Conservation (phyloP, 2,888 invertebrate genomes). For the Ophion ventricosus region DNA sequence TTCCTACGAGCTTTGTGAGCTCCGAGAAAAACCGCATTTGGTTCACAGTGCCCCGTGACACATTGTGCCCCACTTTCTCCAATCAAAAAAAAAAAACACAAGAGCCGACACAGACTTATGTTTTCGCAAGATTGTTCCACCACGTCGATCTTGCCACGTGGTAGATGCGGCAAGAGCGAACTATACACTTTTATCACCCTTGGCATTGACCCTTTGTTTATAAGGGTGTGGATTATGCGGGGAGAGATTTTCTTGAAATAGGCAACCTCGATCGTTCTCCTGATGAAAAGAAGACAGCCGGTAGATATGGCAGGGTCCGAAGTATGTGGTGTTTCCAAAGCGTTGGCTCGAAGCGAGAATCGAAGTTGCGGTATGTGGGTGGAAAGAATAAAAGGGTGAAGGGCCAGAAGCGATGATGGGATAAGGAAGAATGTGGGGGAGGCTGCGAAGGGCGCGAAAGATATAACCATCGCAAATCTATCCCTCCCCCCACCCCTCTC, state of each 20-base stretch:
- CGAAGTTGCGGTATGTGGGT: constrained; percentile 14
- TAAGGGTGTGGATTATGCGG: constrained; percentile 37
- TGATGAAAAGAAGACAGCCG: constrained; percentile 29
- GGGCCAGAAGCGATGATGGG: constrained; percentile 44
- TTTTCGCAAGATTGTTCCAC: no score
- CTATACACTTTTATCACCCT: constrained; percentile 22
- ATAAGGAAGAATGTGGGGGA: constrained; percentile 21
- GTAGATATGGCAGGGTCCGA: constrained; percentile 11
- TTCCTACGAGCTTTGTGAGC: no score
- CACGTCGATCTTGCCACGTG: no score
- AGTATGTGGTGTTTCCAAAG: neutral
- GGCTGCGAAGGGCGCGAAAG: constrained; percentile 9
- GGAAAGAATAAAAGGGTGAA: constrained; percentile 43
- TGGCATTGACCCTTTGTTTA: constrained; percentile 28
- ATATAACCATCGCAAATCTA: constrained; percentile 14
- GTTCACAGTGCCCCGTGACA: no score
- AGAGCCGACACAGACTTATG: no score
- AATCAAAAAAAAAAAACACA: no score
- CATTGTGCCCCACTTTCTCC: no score
- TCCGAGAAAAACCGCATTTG: no score
- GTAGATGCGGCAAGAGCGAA: no score
- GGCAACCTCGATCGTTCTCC: constrained; percentile 49
- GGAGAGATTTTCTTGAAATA: constrained; percentile 53
- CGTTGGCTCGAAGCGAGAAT: neutral
- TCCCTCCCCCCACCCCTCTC: neutral